Percentiles rank a stretch among this genome's conserved stretches.
Conservation (phyloP, 2,888 invertebrate species). For the Malachius bipustulatus region DNA sequence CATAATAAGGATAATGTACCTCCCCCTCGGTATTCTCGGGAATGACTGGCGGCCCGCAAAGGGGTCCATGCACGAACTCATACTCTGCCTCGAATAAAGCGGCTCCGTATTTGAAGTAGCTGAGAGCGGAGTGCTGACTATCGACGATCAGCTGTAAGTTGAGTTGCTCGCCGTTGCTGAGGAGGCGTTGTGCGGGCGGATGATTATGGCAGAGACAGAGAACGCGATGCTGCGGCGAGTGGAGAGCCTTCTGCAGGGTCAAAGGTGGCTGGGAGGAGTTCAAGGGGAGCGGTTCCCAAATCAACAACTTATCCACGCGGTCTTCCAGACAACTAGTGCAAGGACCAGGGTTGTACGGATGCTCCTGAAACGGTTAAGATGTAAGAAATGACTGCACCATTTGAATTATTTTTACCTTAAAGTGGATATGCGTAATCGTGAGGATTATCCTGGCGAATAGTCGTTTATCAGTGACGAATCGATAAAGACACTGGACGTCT, state of each 20-base stretch:
- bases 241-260: conserved; percentile 47
- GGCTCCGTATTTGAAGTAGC: conserved; percentile 75
- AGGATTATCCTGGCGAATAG: conserved; percentile 72
- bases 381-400: too few relatives aligned
- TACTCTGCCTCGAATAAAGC: conserved; percentile 79
- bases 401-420: conserved; percentile 46
- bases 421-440: conserved; percentile 64
- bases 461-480: conserved; percentile 71
- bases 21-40: conserved; percentile 74
- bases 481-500: conserved; percentile 71
- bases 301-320: conserved; percentile 68
- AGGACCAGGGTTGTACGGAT: conserved; percentile 65
- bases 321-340: conserved; percentile 82
- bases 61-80: conserved; percentile 80
- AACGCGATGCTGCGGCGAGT: conserved; percentile 54
- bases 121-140: conserved; percentile 72
- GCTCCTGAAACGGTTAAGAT: too few relatives aligned
- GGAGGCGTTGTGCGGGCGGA: conserved; percentile 44
- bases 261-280: conserved; percentile 36
- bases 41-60: conserved; percentile 73
- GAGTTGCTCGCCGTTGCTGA: conserved; percentile 69
- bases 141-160: conserved; percentile 75
- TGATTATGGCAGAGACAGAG: conserved; percentile 63
- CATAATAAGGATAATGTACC: conserved; percentile 76
- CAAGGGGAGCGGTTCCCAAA: conserved; percentile 57